Conservation (phyloP, 2,888 invertebrate species). For the Ornithoptera priamus region DNA sequence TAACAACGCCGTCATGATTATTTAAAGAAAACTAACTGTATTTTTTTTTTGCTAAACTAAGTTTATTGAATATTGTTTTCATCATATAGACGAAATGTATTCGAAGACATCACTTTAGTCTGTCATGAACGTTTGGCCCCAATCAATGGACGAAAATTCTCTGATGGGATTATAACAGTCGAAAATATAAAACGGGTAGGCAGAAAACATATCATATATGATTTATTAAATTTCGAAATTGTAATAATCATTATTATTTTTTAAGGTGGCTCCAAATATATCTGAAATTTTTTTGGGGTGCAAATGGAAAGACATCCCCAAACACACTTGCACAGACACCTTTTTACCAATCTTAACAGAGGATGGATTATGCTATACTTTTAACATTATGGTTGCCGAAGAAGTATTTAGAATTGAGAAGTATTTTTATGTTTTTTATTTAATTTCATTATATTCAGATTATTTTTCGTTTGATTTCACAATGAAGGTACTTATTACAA, state of each 20-base stretch:
- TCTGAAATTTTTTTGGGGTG: conserved; percentile 79
- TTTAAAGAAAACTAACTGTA: not conserved
- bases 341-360: conserved; percentile 84
- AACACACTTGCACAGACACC: conserved; percentile 75
- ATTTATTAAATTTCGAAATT: not conserved
- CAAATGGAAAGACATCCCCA: conserved; percentile 78
- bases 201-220: conserved; percentile 2
- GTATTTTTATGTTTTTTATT: conserved; percentile 49
- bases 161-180: conserved; percentile 72
- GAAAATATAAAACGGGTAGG: conserved; percentile 78
- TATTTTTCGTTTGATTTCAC: not conserved
- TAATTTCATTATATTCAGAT: not conserved
- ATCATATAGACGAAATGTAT: conserved; percentile 63
- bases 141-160: conserved; percentile 66
- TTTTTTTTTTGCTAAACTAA: not conserved
- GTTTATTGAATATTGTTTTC: not conserved
- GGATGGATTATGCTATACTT: conserved; percentile 86
- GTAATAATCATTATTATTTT: conserved; percentile 28
- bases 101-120: conserved; percentile 78
- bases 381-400: conserved; percentile 81
- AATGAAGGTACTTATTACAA: too few species aligned
- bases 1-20: not conserved
- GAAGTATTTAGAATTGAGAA: conserved; percentile 81
- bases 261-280: conserved; percentile 69
- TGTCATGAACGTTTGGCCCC: conserved; percentile 81